A percentile compares a stretch with the other conserved stretches of the same genome.
Conservation (phyloP, 30 jellyfish, hydroid and myxozoan genomes). For the Aurelia coerulea region DNA sequence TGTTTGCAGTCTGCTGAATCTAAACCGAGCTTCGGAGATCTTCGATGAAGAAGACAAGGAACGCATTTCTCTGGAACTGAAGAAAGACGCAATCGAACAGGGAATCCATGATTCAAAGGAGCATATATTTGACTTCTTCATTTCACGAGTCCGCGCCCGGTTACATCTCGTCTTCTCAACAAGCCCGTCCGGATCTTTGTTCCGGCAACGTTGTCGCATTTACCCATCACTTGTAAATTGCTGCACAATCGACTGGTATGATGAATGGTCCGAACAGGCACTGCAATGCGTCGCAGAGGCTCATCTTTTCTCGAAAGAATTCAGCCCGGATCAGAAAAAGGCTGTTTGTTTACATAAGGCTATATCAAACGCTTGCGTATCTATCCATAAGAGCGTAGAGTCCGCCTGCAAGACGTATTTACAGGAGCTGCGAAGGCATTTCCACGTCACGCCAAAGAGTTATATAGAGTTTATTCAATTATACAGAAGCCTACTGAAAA, state of each 20-base stretch:
- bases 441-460: conserved; percentile 78
- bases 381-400: conserved; percentile 62
- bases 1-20: conserved; percentile 72
- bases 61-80: conserved; percentile 65
- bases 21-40: conserved; percentile 64
- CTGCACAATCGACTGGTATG: conserved; percentile 87
- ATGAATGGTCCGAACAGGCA: conserved; percentile 88
- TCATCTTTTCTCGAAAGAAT: conserved; percentile 17
- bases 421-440: conserved; percentile 71
- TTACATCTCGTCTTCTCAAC: conserved; percentile 82
- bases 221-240: conserved; percentile 72
- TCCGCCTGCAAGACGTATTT: conserved; percentile 49
- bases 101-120: conserved; percentile 78
- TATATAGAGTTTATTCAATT: conserved; percentile 68
- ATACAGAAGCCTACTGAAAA: conserved; percentile 43
- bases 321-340: conserved; percentile 24
- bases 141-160: conserved; percentile 68
- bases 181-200: conserved; percentile 84
- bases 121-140: conserved; percentile 65
- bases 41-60: conserved; percentile 88
- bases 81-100: conserved; percentile 61
- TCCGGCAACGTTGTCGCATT: conserved; percentile 85
- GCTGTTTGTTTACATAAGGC: conserved; percentile 35
- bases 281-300: conserved; percentile 81
- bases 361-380: conserved; percentile 42